These are phyloP conservation scores for Contarinia nasturtii DNA, from an alignment of 1,140 invertebrate species.

Conservation along the genomic window DNA sequence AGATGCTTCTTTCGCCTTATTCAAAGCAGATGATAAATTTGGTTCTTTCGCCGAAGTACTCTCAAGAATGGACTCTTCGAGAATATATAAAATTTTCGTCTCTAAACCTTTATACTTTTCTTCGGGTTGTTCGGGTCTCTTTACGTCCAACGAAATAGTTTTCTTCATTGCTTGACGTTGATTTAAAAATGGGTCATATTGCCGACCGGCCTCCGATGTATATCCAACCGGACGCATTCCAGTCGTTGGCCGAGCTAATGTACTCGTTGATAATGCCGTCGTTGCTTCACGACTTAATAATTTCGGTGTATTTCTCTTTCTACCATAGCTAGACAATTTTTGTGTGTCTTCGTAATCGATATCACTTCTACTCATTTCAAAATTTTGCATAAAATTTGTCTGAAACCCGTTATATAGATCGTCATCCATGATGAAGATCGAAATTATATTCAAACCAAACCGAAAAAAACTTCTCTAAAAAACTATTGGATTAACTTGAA, in stretches of 20 bases:
- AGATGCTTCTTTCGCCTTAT: conserved; percentile 91
- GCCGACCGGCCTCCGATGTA: conserved; percentile 46
- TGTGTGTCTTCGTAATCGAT: not conserved
- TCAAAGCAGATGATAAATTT: conserved; percentile 36
- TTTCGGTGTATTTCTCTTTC: not conserved
- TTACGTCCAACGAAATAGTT: not conserved
- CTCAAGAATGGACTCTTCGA: conserved; percentile 64
- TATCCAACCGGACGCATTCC: conserved; percentile 90
- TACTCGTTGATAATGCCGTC: conserved; percentile 12
- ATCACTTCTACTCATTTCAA: not conserved
- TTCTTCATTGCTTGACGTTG: conserved; percentile 26
- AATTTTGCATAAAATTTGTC: too few relatives aligned
- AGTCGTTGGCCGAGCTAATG: conserved; percentile 64
- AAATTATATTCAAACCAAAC: too few relatives aligned
- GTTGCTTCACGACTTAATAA: not conserved
- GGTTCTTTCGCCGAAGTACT: conserved; percentile 16
- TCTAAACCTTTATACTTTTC: conserved; percentile 71
- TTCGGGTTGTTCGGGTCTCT: conserved; percentile 28
- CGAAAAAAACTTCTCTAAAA: too few relatives aligned
- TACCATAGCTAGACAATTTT: not conserved
- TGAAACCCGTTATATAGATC: too few relatives aligned
- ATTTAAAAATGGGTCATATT: conserved; percentile 59
- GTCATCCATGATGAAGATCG: too few relatives aligned
- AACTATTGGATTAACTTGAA: too few relatives aligned
- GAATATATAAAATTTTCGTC: conserved; percentile 59